Evolutionary conservation across 2,113 vertebrate species (phyloP), one percentile per base, ranked within the genome.

Genomic region (Hucho hucho): DNA sequence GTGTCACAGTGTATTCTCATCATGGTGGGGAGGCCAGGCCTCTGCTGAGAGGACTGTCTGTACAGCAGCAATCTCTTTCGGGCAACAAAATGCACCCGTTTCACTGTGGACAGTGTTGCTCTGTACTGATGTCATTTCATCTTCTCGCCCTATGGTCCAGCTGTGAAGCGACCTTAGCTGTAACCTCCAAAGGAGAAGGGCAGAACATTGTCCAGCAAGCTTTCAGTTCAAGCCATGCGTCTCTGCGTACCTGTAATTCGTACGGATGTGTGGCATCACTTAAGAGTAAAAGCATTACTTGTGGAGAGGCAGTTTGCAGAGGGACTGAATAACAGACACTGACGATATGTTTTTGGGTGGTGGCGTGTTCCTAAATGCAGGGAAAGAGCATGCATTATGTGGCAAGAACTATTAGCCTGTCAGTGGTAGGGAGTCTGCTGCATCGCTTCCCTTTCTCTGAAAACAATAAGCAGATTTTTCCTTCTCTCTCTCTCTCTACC

Each of bases 1-100:
- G 70, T 65, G 72, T 74, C 71, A 77, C 69, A 53, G 67, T 47
- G 26, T 67, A 73, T 75, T 68, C 69, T 59, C 65, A 43, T 53
- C 59, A 32, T 47, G 69, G 72, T 32, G 4, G 75, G 74, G 37
- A 75, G 75, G 47, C 75, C 20, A 26, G 43, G 73, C 25, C 12
- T 43, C 74, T 67, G 64, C 69, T 77, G 26, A 37, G 49, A 68
- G 32, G 32, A 70, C 29, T 0, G 49, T 73, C 74, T 43, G 65
- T 72, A 29, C 25, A 32, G 64, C 46, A 22, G n/a, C 1, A 47
- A 53, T 37, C n/a, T 59, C 64, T 69, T 56, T 37, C 28, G 9
- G 47, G 28, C 53, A 24, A n/a, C 14, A 32, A 75, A 67, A 32
- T 5, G 7, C 1, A 6, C 46, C 37, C 29, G 49, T 13, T 20